Percentiles rank a stretch among this genome's conserved stretches.
Conservation (phyloP, 2,113 vertebrate species). For the Tympanuchus pallidicinctus region DNA sequence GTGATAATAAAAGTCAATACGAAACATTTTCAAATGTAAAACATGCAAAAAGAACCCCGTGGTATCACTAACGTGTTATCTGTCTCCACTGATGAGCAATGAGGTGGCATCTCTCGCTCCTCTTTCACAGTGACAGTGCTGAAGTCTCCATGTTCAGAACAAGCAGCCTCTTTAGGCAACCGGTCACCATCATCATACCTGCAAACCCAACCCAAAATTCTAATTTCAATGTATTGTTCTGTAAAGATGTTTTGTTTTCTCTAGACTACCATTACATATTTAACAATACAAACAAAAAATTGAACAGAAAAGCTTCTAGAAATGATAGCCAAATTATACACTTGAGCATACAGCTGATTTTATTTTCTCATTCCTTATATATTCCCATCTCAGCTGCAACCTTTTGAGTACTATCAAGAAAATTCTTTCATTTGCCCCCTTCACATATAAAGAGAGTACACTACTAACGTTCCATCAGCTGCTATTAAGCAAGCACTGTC, state of each 20-base stretch:
- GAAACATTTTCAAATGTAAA: background rate
- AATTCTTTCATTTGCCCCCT: background rate
- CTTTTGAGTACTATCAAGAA: background rate
- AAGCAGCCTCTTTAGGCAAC: background rate
- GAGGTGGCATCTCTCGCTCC: fast-evolving
- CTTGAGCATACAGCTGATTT: no score
- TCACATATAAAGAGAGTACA: background rate
- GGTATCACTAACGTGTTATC: conserved; percentile 32
- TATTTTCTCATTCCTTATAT: background rate
- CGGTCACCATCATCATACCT: conserved; percentile 1
- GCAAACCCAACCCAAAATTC: background rate
- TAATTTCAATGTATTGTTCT: background rate
- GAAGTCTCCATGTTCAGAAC: background rate
- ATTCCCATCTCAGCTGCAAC: background rate
- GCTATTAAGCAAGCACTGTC: background rate
- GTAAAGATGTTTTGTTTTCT: background rate
- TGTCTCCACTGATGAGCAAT: background rate
- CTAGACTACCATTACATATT: background rate
- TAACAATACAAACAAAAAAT: background rate
- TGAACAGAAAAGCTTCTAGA: background rate
- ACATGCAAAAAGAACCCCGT: background rate
- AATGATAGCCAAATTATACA: background rate
- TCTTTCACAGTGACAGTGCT: conserved; percentile 27
- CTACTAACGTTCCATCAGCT: conserved; percentile 25
- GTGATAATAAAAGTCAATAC: background rate